Base-by-base conservation (phyloP, 2,113 vertebrate genomes). In the Crocuta crocuta region DNA sequence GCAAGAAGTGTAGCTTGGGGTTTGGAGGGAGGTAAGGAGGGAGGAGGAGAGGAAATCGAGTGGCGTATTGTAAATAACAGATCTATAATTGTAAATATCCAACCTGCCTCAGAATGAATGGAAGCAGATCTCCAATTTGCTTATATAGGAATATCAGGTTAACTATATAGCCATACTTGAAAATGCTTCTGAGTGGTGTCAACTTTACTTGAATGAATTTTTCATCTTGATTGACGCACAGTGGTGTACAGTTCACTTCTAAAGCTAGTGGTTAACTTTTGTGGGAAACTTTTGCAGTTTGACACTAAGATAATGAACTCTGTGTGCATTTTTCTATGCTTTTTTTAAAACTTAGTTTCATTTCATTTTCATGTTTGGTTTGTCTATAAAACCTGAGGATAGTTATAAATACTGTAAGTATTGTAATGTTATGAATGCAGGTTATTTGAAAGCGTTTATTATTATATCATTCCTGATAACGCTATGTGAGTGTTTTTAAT, bases 381-480 rank as follows among this genome's bases (percentile, higher is more conserved):
- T 99, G 99, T 99, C 99, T 99, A 99, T 99, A 99, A 99, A 99
- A 98, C 99, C 99, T 73, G 97, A 99, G 98, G 99, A 99, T 99
- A 99, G 99, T 98, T 99, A 99, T 99, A 99, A 99, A 99, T 99
- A 99, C 99, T 99, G 99, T 99, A 99, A 99, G 99, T 99, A 99
- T 99, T 99, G 99, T 99, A 99, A 99, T 99, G 99, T 99, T 99
- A 99, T 99, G 99, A 99, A 99, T 99, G 99, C 99, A 99, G 99
- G 99, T 99, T 99, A 99, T 99, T 99, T 99, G 99, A 99, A 99
- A 99, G 99, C 99, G 99, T 99, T 99, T 99, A 99, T 99, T 99
- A 99, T 99, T 99, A 99, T 99, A 99, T 99, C 99, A 99, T 99
- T 99, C 99, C 99, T 99, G 99, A 99, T 99, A 99, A 99, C 98